These are phyloP conservation scores for Eudemis profundana DNA, from an alignment of 2,888 invertebrate genomes.

Conservation along the genomic window DNA sequence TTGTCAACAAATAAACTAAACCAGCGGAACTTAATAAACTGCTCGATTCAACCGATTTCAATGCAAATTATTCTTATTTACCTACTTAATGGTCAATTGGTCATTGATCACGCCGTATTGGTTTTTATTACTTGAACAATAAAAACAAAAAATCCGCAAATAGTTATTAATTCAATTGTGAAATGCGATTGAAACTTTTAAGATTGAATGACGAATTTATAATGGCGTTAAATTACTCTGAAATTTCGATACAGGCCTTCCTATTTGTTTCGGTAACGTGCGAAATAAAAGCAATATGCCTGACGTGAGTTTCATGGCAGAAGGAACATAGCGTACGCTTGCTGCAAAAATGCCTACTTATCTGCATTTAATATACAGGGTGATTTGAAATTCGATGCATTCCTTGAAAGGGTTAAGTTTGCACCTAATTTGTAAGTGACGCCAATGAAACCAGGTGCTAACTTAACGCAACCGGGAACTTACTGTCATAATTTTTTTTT, in stretches of 20 bases:
- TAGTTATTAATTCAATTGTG: constrained; percentile 27
- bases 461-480: no score
- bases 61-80: background rate
- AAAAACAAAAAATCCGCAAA: background rate
- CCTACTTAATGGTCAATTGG: no score
- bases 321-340: no score
- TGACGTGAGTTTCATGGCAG: no score
- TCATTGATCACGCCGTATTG: background rate
- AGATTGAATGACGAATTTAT: constrained; percentile 22
- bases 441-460: no score
- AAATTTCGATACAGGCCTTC: constrained; percentile 15
- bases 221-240: constrained; percentile 38
- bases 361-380: no score
- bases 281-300: no score
- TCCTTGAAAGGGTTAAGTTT: no score
- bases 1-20: constrained; percentile 32
- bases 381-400: no score
- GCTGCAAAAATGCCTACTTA: no score
- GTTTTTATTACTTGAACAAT: background rate
- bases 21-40: constrained; percentile 10
- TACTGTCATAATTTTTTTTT: no score
- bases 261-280: background rate
- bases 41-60: constrained; percentile 11
- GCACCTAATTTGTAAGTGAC: no score
- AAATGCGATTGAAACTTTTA: constrained; percentile 26